These are phyloP conservation scores for Larimichthys polyactis DNA, from an alignment of 2,113 vertebrate genomes.

Conservation along the genomic window DNA sequence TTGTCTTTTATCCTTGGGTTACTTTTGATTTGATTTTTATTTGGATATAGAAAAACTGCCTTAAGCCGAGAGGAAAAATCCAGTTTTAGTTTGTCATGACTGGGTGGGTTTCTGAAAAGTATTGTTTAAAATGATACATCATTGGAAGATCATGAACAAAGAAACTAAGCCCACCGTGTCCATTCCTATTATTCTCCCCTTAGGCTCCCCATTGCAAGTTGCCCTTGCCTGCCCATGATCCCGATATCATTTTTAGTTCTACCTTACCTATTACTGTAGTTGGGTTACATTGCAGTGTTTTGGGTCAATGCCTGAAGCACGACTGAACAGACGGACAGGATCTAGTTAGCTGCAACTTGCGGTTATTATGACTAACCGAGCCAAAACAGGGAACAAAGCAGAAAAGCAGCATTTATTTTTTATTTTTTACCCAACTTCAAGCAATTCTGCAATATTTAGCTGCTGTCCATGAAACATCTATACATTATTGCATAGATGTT, in stretches of 20 bases:
- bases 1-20: not conserved
- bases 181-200: conserved; percentile 18
- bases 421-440: not conserved
- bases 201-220: conserved; percentile 21
- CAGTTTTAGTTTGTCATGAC: conserved; percentile 4
- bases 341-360: conserved; percentile 8
- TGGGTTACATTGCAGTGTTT: not conserved
- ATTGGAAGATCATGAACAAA: not conserved
- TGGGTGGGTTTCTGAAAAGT: conserved; percentile 23
- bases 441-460: not conserved
- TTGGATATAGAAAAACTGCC: not conserved
- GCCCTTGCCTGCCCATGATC: conserved; percentile 25
- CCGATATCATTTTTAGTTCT: conserved; percentile 24
- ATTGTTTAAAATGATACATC: conserved; percentile 30
- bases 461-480: conserved; percentile 16
- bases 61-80: not conserved
- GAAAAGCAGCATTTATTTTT: not conserved
- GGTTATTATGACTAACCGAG: conserved; percentile 9
- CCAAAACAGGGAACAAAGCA: not conserved
- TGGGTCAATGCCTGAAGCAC: conserved; percentile 21
- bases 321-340: not conserved
- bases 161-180: not conserved
- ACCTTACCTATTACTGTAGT: conserved; percentile 5
- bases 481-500: not conserved
- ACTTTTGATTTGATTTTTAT: not conserved